Base-by-base conservation (phyloP, 2,797 vertebrate species). In the Pantherophis vulpinus region DNA sequence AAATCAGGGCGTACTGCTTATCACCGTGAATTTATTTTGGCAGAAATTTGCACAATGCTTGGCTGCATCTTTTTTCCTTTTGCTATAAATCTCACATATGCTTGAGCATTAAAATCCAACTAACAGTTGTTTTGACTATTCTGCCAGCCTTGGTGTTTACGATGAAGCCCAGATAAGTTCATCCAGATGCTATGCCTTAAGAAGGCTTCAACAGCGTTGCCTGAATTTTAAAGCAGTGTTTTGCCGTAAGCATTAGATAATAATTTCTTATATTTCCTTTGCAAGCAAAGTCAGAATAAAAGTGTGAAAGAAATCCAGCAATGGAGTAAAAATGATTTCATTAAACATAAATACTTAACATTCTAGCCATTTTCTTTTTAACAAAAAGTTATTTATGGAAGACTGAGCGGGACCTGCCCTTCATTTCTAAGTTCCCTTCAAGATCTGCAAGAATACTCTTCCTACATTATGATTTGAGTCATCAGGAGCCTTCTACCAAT, bases 51-150 rank as follows among this genome's bases (percentile, higher is more conserved):
- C 56, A 55, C 0, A 88, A 91, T 74, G 0, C 95, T 87, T 93
- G 95, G 95, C 95, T 94, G 88, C 93, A 70, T 90, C 88, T 79
- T 37, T 59, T 92, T 95, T 92, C 94, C 94, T 91, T 0, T 0
- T 7, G 23, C 88, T 56, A 0, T 93, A 92, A 93, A 89, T 93
- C 88, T 91, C 63, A 89, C 89, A 54, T 29, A 93, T 37, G n/a
- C 70, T 14, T 0, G n/a, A 94, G 59, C 86, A 56, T 47, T 90
- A 90, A 90, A 92, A 94, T 90, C 93, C 32, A 87, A 11, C 89
- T 92, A 90, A 70, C 58, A 42, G 16, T 55, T 5, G 37, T 27
- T 91, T 90, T 90, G 47, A 83, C 70, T 60, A 90, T 9, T 63
- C 66, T 86, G 8, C 32, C 94, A 90, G 54, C 86, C 92, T 91